These are phyloP conservation scores for Stegodyphus mimosarum DNA, from an alignment of 1,140 invertebrate genomes.

Conservation along the genomic window DNA sequence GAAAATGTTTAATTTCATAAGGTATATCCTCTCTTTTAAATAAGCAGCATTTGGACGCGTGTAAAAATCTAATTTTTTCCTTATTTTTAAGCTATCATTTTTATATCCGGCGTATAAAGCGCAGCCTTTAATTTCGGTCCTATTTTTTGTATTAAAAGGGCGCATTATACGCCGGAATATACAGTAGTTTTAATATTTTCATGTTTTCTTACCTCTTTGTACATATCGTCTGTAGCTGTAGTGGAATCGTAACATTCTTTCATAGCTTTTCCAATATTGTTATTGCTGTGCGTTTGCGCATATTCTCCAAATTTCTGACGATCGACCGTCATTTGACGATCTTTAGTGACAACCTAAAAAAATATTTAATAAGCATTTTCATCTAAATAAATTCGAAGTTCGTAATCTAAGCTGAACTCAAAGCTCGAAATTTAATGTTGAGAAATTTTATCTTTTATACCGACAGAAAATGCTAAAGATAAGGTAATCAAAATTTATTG, in stretches of 20 bases:
- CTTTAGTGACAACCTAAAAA: no score
- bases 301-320: not conserved
- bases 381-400: no score
- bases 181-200: not conserved
- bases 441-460: no score
- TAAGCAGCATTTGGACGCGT: no score
- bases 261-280: slow-evolving; percentile 4
- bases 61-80: no score
- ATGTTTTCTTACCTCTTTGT: slow-evolving; percentile 10
- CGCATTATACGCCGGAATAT: no score
- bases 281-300: not conserved
- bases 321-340: slow-evolving; percentile 9
- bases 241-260: not conserved
- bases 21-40: not conserved
- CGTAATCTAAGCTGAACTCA: no score
- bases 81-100: not conserved
- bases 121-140: not conserved
- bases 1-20: not conserved
- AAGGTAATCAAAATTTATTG: no score
- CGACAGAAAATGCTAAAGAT: no score
- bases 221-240: not conserved
- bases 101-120: not conserved
- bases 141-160: no score
- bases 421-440: no score
- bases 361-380: no score